Conservation (phyloP, 2,113 vertebrate species). For the Nycticryphes semicollaris region DNA sequence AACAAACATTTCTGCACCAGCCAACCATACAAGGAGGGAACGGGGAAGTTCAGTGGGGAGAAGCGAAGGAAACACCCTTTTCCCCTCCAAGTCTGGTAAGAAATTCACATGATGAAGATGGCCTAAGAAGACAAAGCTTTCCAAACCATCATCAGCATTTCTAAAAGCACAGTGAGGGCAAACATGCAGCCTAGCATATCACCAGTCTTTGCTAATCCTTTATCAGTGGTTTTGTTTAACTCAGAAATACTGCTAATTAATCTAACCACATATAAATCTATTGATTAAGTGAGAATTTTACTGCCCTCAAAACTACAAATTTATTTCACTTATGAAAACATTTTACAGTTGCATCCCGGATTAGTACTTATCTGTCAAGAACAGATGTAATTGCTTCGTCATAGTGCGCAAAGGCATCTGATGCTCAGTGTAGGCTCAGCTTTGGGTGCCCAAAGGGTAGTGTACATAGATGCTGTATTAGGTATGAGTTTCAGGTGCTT, state of each 20-base stretch:
- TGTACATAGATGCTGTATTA: not conserved
- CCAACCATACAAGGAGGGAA: not conserved
- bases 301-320: not conserved
- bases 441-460: not conserved
- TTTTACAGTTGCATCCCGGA: not conserved
- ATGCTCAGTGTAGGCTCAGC: not conserved
- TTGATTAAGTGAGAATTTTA: not conserved
- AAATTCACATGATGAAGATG: not conserved
- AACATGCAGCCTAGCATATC: not conserved
- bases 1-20: not conserved
- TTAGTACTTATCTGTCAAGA: not conserved
- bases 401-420: not conserved
- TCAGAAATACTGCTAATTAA: conserved; percentile 2
- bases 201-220: not conserved
- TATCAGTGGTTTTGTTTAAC: not conserved
- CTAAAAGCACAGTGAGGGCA: not conserved
- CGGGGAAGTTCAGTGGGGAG: not conserved
- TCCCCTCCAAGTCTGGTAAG: not conserved
- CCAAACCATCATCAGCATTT: not conserved
- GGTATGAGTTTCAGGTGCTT: not conserved
- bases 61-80: not conserved
- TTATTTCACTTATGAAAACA: not conserved
- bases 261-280: not conserved
- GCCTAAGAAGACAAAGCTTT: not conserved
- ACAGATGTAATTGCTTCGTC: not conserved